Base-by-base conservation (phyloP, 2,888 invertebrate species). In the Lordiphosa fenestrarum region DNA sequence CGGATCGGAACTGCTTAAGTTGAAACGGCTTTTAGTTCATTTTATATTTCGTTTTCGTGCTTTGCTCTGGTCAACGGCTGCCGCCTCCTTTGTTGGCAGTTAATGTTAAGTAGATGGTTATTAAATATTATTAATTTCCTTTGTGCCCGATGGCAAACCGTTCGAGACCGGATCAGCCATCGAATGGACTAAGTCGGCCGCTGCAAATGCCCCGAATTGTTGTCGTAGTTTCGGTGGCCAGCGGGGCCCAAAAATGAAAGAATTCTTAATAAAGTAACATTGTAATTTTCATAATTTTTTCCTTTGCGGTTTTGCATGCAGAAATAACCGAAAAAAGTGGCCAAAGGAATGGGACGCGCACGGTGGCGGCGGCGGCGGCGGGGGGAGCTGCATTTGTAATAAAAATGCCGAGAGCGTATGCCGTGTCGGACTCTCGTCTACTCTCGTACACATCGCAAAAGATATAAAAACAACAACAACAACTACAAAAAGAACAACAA, bases 1-100 rank as follows among this genome's bases (percentile, higher is more conserved):
- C 76, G 73, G 70, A 69, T 72, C 81, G 70, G 76, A 80, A 67
- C 57, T 69, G 66, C 62, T 80, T 72, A 76, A 76, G 76, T 80
- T 80, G 73, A 62, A 72, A 62, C 76, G 76, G 73, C 76, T 83
- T 73, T 61, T 60, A 47, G 48, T 10, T 57, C 42, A 37, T 46
- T 38, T 23, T 23, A 23, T 23, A 23, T 23, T 6, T 12, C 13
- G 15, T 23, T 36, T 48, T 30, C 25, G 46, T 33, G 19, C 19
- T 7, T 10, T 15, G 6, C 10, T 38, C 6, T 33, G 0, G 10
- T 23, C 47, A 13, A 30, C 30, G 30, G 30, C 10, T 10, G 12
- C 1, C 10, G 15, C 6, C 5, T 19, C 23, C 23, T 13, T 40
- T 19, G n/a, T n/a, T 6, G 35, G 63, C 60, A 47, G 53, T 40